Conservation (phyloP, 2,888 invertebrate genomes). For the Axea sp. region DNA sequence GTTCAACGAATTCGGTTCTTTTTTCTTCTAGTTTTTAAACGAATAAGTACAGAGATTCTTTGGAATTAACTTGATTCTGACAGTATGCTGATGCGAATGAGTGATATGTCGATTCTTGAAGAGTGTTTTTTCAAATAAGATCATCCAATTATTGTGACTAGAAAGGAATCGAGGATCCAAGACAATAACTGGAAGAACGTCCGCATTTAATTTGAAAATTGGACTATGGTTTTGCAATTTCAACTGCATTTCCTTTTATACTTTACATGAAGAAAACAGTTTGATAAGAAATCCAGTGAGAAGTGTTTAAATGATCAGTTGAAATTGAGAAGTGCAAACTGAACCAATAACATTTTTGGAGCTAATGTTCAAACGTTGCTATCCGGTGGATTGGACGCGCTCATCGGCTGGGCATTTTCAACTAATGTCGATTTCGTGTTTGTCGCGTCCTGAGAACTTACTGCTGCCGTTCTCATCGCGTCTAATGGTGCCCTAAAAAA, state of each 20-base stretch:
- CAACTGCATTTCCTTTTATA: constrained; percentile 14
- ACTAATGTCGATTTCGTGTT: constrained; percentile 88
- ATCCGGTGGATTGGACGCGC: constrained; percentile 86
- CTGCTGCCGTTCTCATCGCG: constrained; percentile 89
- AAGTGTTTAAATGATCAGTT: constrained; percentile 3
- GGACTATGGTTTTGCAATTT: constrained; percentile 6
- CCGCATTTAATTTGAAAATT: neutral
- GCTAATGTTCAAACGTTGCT: constrained; percentile 83
- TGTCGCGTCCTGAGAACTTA: constrained; percentile 78
- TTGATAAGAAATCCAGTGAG: no score
- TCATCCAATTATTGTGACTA: constrained; percentile 53
- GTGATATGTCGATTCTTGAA: constrained; percentile 46
- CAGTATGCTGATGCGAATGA: constrained; percentile 20
- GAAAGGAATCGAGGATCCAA: constrained; percentile 35
- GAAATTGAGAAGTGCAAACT: constrained; percentile 15
- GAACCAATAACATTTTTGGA: constrained; percentile 21
- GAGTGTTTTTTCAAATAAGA: constrained; percentile 3
- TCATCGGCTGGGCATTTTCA: constrained; percentile 89
- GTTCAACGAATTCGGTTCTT: constrained; percentile 16
- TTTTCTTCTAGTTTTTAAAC: neutral
- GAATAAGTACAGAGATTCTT: constrained; percentile 51
- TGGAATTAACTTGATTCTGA: constrained; percentile 19
- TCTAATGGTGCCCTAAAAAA: constrained; percentile 86
- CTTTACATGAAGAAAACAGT: no score
- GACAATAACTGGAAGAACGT: constrained; percentile 36